Evolutionary conservation across 2,888 invertebrate species (phyloP).

Genomic region (Dyspetes luteomarginatus): DNA sequence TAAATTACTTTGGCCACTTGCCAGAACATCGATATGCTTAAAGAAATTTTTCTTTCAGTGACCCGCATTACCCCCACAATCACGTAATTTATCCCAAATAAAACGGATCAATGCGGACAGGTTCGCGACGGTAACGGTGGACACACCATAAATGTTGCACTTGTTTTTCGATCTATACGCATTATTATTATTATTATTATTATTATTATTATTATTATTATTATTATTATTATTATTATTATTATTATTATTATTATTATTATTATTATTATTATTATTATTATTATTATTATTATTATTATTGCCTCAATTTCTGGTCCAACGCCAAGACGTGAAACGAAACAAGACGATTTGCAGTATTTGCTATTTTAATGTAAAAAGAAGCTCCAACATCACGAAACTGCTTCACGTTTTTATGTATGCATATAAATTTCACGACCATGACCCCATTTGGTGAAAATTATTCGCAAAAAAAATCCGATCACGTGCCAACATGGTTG

Average conservation of each 20-base stretch:
- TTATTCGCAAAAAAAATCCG: constrained; percentile 17
- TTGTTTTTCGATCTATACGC: constrained; percentile 12
- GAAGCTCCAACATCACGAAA: constrained; percentile 9
- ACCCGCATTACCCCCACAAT: constrained; percentile 3
- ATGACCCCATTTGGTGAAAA: constrained; percentile 47
- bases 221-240: no score
- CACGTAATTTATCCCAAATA: neutral
- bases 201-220: no score
- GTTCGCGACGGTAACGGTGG: constrained; percentile 56
- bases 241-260: no score
- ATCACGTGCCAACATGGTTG: constrained; percentile 20
- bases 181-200: neutral
- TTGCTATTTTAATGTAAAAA: constrained; percentile 13
- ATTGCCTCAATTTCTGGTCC: constrained; percentile 41
- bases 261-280: no score
- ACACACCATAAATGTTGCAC: constrained; percentile 16
- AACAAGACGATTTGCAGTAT: constrained; percentile 1
- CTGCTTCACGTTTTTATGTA: neutral
- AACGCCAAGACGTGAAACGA: constrained; percentile 46
- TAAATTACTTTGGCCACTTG: constrained; percentile 17
- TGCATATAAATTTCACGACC: constrained; percentile 15
- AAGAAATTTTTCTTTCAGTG: neutral
- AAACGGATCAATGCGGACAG: constrained; percentile 21
- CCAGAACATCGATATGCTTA: constrained; percentile 22
- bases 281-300: no score